Evolutionary conservation across 2,888 invertebrate genomes (phyloP).

Genomic region (Trachelus stipa): DNA sequence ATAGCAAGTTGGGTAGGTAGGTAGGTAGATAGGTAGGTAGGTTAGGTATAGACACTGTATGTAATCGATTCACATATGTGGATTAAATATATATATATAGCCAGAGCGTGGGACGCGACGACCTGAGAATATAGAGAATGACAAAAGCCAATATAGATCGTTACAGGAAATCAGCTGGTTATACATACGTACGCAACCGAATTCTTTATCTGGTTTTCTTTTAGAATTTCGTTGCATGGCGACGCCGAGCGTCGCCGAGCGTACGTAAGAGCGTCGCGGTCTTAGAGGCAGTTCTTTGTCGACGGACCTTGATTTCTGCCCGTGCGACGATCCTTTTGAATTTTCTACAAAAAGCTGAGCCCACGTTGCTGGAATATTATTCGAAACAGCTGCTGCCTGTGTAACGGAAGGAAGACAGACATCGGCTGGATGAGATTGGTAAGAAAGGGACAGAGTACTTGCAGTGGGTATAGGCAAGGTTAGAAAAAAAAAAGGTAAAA

Average conservation of each 20-base stretch:
- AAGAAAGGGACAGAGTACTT: constrained; percentile 12
- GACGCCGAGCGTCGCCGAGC: constrained; percentile 34
- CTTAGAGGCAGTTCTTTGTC: constrained; percentile 38
- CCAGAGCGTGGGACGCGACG: not conserved
- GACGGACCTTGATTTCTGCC: constrained; percentile 2
- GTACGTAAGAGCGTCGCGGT: constrained; percentile 18
- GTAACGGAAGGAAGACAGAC: constrained; percentile 1
- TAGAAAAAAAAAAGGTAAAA: constrained; percentile 9
- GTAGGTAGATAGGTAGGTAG: not conserved
- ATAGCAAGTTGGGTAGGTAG: not conserved
- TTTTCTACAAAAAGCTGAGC: not conserved
- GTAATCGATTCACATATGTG: not conserved
- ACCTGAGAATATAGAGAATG: not conserved
- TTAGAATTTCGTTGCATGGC: not conserved
- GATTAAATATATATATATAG: not conserved
- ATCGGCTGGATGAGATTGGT: not conserved
- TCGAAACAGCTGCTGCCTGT: constrained; percentile 3
- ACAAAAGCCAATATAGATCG: not conserved
- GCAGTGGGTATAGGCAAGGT: not conserved
- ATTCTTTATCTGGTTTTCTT: not conserved
- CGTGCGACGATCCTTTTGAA: constrained; percentile 29
- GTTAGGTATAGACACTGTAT: not conserved
- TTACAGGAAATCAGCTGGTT: not conserved
- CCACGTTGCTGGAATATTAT: not conserved
- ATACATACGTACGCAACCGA: not conserved